phyloP scores from a whole-genome alignment of 2,113 vertebrate genomes.

The Antechinus stuartii region DNA sequence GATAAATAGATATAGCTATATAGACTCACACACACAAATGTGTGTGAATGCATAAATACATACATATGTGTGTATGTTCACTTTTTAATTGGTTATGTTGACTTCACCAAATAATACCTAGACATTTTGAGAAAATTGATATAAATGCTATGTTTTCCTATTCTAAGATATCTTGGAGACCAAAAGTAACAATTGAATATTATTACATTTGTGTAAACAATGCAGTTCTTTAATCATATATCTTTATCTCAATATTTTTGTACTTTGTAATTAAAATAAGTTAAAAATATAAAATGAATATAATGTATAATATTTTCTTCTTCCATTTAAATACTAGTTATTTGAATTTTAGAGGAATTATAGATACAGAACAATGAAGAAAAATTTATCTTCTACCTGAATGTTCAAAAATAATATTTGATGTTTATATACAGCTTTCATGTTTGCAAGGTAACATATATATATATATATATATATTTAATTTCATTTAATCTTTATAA shows the following conservation, averaged over 20 bases:
- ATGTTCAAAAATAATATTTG: not conserved
- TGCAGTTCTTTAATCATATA: not conserved
- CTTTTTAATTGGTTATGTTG: not conserved
- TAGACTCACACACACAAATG: no score
- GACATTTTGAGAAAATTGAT: not conserved
- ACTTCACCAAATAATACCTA: not conserved
- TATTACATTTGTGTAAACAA: not conserved
- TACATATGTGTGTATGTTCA: not conserved
- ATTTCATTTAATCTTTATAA: not conserved
- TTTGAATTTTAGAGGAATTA: not conserved
- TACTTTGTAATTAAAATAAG: not conserved
- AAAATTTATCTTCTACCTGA: not conserved
- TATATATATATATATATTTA: not conserved
- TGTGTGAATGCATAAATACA: not conserved
- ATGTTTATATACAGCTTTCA: not conserved
- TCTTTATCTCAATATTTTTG: not conserved
- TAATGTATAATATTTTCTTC: not conserved
- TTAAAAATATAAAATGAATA: slow-evolving; percentile 37
- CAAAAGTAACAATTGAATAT: not conserved
- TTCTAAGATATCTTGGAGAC: not conserved
- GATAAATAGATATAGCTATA: no score
- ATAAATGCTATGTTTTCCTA: not conserved
- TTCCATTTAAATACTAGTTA: not conserved
- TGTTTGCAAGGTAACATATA: not conserved
- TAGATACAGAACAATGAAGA: not conserved